Base-by-base conservation (phyloP, 2,888 invertebrate genomes). In the Aphodius sticticus region DNA sequence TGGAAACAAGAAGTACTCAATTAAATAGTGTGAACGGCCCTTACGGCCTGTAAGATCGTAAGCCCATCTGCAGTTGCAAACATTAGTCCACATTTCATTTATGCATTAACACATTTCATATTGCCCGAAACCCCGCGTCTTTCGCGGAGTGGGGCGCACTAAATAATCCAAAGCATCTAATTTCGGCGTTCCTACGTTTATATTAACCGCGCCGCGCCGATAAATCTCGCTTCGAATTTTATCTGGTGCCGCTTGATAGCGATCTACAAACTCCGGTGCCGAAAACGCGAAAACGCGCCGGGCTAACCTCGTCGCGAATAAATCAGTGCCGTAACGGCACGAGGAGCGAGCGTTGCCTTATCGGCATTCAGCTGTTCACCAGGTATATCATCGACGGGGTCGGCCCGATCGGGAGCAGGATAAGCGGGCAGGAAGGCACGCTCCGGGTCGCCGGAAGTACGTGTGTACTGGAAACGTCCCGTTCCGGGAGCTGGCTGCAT, bases 391-490 rank as follows among this genome's bases (percentile, higher is more conserved):
- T 74, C 74, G 74, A 35, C 35, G 37, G 37, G 74, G 74, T 35
- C 74, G 74, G 74, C n/a, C 36, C 74, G 74, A 74, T 74, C 36
- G 74, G 16, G 7, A 16, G 74, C 72, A 16, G 77, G 71, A 77
- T 77, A 69, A 77, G 74, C 78, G 75, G 75, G 70, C 75, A 72
- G 16, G 69, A 71, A 78, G 75, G 72, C 78, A 74, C 75, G 76
- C 78, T 53, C 26, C 69, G 15, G 53, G 16, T 35, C 69, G 74
- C 77, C 71, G 79, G 79, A 79, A 79, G 79, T 79, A 26, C 74
- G 72, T 77, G 79, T 74, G 71, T 79, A 77, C 69, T 77, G 69
- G 76, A 16, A 77, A 72, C 69, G 72, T 74, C 74, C 74, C 74
- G 74, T 36, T 37, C 35, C 77, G 36, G 77, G 69, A 79, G 53